Conservation (phyloP, 2,888 invertebrate genomes). For the Zootermopsis nevadensis region DNA sequence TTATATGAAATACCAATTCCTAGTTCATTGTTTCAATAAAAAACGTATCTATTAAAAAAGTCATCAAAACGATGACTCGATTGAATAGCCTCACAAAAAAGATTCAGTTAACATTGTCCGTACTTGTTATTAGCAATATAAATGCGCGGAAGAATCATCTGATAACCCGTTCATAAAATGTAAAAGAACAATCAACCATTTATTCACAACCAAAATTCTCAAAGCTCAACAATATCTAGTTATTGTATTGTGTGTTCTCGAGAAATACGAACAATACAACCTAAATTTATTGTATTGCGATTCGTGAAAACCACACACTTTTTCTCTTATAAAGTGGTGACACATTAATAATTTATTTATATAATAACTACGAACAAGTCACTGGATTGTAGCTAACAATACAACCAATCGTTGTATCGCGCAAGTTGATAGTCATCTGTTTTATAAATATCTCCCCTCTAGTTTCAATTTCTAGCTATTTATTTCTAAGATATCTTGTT, state of each 20-base stretch:
- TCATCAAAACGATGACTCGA: slow-evolving; percentile 51
- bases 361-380: slow-evolving; percentile 38
- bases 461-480: slow-evolving; percentile 8
- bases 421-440: background rate
- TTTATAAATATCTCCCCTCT: slow-evolving; percentile 21
- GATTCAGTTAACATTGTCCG: slow-evolving; percentile 42
- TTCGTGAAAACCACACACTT: slow-evolving; percentile 28
- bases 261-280: slow-evolving; percentile 35
- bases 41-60: slow-evolving; percentile 53
- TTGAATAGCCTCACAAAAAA: slow-evolving; percentile 47
- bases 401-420: slow-evolving; percentile 41
- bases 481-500: background rate
- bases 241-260: slow-evolving; percentile 41
- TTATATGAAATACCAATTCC: slow-evolving; percentile 41
- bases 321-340: slow-evolving; percentile 23
- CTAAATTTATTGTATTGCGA: slow-evolving; percentile 39
- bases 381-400: slow-evolving; percentile 27
- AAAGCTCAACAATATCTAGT: slow-evolving; percentile 41
- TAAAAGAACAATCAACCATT: slow-evolving; percentile 53
- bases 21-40: slow-evolving; percentile 52
- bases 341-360: slow-evolving; percentile 30
- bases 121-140: slow-evolving; percentile 38
- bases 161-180: slow-evolving; percentile 54
- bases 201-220: slow-evolving; percentile 51
- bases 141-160: slow-evolving; percentile 44